phyloP scores from a whole-genome alignment of 2,888 invertebrate species.

The Malthinus flaveolus region DNA sequence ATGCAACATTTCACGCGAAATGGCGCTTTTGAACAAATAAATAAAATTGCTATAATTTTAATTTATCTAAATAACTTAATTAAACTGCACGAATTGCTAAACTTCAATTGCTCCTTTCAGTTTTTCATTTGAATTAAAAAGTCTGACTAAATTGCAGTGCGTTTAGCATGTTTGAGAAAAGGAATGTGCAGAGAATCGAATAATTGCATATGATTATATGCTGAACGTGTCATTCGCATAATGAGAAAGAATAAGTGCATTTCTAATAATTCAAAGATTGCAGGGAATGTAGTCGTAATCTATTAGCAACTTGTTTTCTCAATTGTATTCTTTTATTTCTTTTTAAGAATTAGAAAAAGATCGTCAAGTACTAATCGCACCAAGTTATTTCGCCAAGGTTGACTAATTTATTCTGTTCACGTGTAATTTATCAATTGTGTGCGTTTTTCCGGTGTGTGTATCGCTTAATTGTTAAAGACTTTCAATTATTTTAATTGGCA shows the following conservation, averaged over 20 bases:
- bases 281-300: slow-evolving; percentile 14
- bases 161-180: background rate
- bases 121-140: too few species aligned
- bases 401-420: background rate
- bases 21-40: too few species aligned
- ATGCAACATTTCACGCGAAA: too few species aligned
- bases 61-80: too few species aligned
- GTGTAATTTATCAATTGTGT: slow-evolving; percentile 4
- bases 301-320: background rate
- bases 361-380: background rate
- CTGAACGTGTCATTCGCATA: slow-evolving; percentile 4
- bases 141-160: too few species aligned
- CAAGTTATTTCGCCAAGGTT: background rate
- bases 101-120: too few species aligned
- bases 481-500: background rate
- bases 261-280: slow-evolving; percentile 12
- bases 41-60: too few species aligned
- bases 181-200: background rate
- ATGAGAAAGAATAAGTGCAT: slow-evolving; percentile 9
- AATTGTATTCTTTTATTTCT: slow-evolving; percentile 1
- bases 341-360: slow-evolving; percentile 1
- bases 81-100: too few species aligned
- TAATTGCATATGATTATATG: slow-evolving; percentile 6
- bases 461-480: slow-evolving; percentile 1
- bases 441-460: background rate